Evolutionary conservation across 2,797 vertebrate species (phyloP).

Genomic region (Pterois miles): DNA sequence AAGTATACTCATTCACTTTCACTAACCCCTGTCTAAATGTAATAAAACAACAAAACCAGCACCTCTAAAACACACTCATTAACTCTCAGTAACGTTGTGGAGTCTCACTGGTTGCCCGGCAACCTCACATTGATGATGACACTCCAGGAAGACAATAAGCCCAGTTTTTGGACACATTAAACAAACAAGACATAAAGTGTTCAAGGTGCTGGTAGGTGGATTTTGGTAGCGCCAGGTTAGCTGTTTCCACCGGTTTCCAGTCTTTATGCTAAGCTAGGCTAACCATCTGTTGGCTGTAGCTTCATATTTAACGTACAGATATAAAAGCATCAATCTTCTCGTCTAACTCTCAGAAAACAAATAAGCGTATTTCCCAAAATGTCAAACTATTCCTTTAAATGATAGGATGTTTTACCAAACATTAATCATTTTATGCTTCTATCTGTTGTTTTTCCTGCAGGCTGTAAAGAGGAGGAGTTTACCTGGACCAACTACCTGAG

Average conservation of each 20-base stretch:
- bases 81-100: background rate
- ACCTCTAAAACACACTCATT: background rate
- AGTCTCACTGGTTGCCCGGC: background rate
- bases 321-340: too few relatives aligned
- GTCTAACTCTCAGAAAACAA: background rate
- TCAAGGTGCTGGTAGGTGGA: background rate
- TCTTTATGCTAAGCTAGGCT: background rate
- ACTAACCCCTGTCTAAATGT: background rate
- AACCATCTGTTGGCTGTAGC: background rate
- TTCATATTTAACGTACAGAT: background rate
- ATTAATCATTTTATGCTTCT: background rate
- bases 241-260: background rate
- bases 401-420: background rate
- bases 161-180: background rate
- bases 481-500: constrained; percentile 96
- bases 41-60: background rate
- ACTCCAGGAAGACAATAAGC: background rate
- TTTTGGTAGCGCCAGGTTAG: background rate
- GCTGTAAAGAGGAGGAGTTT: constrained; percentile 98
- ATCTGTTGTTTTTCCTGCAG: constrained; percentile 72
- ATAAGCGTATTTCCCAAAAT: background rate
- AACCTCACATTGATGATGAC: background rate
- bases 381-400: background rate
- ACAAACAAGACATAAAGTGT: background rate
- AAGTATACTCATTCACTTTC: background rate